Percentiles rank a stretch among this genome's conserved stretches.
phyloP scores from a whole-genome alignment of 2,797 vertebrate genomes.

The Pelochelys cantorii region DNA sequence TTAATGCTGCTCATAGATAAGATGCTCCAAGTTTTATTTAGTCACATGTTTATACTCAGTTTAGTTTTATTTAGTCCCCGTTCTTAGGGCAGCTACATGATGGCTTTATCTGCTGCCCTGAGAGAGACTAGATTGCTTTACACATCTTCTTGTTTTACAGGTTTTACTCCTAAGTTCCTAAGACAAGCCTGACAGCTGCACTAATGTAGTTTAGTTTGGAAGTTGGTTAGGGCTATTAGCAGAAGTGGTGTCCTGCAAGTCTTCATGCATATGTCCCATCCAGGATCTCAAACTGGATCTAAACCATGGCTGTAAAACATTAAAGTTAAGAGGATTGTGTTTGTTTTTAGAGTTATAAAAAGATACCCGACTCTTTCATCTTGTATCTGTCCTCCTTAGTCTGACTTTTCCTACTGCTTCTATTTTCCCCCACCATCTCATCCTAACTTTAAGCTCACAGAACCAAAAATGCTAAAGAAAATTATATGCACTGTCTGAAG shows the following conservation, averaged over 20 bases:
- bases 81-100: conserved; percentile 11
- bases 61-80: neutral
- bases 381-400: neutral
- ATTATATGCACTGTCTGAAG: neutral
- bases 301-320: neutral
- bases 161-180: neutral
- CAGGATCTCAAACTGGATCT: neutral
- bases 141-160: neutral
- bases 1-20: conserved; percentile 5
- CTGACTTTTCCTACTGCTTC: neutral
- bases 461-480: neutral
- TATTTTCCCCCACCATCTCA: neutral
- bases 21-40: conserved; percentile 25
- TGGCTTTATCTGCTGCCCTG: conserved; percentile 19
- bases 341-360: neutral
- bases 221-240: neutral
- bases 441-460: neutral
- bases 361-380: neutral
- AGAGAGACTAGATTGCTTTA: neutral
- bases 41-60: neutral
- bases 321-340: neutral
- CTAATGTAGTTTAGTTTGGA: neutral
- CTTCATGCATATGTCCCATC: neutral
- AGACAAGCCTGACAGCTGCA: neutral
- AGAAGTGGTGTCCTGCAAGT: neutral